Base-by-base conservation (phyloP, 2,888 invertebrate genomes). In the Agrilus cyanescens region DNA sequence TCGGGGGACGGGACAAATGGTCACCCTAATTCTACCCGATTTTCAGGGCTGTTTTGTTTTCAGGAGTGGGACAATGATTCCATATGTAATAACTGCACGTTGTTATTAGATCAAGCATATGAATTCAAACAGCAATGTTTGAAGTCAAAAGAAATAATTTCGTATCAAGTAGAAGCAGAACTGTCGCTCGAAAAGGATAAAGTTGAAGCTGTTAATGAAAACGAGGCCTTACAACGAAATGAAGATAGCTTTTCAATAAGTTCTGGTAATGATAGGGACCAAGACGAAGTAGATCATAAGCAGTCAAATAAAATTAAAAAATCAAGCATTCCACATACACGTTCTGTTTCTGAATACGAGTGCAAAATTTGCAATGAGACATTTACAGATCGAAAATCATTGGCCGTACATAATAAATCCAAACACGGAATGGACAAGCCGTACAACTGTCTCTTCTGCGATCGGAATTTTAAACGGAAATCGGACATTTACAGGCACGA, bases 101-200 rank as follows among this genome's bases (percentile, higher is more conserved):
- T 52, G 18, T 50, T 56, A 39, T 44, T 62, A n/a, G 52, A 58
- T 37, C 50, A 48, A 14, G 51, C 55, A 1, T 56, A 53, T 41
- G 47, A 47, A 10, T 62, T 62, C 46, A 52, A 56, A 40, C 49
- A 54, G 36, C 44, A 54, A 25, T 62, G 61, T 47, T 51, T 61
- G 13, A 51, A 50, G 14, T 59, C 61, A 10, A 50, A 52, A 16
- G 42, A 42, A 18, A 37, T 43, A 20, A 25, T 25, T 25, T 25
- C 5, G 7, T 20, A 20, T 20, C 20, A 48, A 46, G 12, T 50
- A 44, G 32, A 32, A 30, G 6, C 40, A 40, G 38, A 13, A 20
- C 10, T 32, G 34, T 3, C 32, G 15, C n/a, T 14, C 25, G 13
- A 31, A 42, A 25, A 25, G 12, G 36, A 30, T 31, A 8, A 25